These are phyloP conservation scores for Sepiola atlantica DNA, from an alignment of 2,888 invertebrate species.

Conservation along the genomic window DNA sequence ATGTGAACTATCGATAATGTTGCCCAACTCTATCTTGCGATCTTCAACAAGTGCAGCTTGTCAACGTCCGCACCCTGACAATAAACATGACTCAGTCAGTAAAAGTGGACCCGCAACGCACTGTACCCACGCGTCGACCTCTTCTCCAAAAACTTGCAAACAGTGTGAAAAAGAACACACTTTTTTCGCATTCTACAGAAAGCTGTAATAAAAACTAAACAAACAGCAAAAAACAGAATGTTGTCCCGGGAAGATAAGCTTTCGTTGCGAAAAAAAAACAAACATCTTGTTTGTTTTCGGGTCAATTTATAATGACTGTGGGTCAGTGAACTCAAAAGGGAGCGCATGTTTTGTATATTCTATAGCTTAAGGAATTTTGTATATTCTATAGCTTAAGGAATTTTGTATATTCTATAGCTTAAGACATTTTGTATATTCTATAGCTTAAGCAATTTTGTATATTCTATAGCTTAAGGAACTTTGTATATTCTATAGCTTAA, in stretches of 20 bases:
- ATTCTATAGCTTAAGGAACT: too few relatives aligned
- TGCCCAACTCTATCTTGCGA: background rate
- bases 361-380: too few relatives aligned
- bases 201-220: background rate
- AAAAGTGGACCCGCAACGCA: background rate
- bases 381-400: too few relatives aligned
- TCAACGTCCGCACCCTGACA: slow-evolving; percentile 24
- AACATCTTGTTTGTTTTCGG: background rate
- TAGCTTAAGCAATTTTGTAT: too few relatives aligned
- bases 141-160: background rate
- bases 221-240: background rate
- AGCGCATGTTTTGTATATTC: too few relatives aligned
- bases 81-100: background rate
- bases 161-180: background rate
- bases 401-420: too few relatives aligned
- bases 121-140: background rate
- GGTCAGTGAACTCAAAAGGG: background rate
- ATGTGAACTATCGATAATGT: background rate
- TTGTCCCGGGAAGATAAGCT: background rate
- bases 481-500: too few relatives aligned
- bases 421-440: too few relatives aligned
- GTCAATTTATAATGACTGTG: background rate
- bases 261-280: background rate
- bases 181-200: background rate
- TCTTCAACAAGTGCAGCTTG: background rate